Evolutionary conservation across 2,113 vertebrate genomes (phyloP), one percentile per base, ranked within the genome.

Genomic region (Ornithorhynchus anatinus): DNA sequence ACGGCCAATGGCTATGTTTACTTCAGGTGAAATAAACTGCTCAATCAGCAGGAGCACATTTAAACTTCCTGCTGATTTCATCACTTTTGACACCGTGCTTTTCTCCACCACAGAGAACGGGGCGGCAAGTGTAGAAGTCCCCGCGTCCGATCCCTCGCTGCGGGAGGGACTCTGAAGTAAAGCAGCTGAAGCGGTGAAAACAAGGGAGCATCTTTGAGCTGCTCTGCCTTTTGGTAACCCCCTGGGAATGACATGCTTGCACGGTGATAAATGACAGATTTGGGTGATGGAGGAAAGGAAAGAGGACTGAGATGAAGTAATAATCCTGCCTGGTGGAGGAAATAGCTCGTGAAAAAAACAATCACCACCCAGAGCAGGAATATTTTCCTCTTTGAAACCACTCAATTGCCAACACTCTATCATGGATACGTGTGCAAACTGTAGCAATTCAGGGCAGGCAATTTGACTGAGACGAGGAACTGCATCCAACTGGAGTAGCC

Each of bases 1-100:
- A n/a, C n/a, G 59, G 45, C 75, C 61, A 58, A 59, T 65, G 57
- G 72, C 72, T 68, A 61, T 65, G 62, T 74, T 68, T 61, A 68
- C 72, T 75, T 61, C 64, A 68, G 64, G 72, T 75, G 64, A 75
- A 75, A 65, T 53, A 32, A 67, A 50, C 17, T 38, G 23, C 51
- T 73, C 75, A 23, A 65, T 29, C 14, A 31, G 44, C 47, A 50
- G 54, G 27, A 67, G 36, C 61, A 12, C 19, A 65, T 45, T 38
- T 42, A 50, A 8, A 19, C 40, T 44, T 74, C 33, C 53, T 45
- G 32, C 61, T 59, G 72, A 36, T 66, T 74, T 74, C 71, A 74
- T 74, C 71, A 52, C 71, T 66, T 32, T 15, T 74, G 48, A 67
- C 68, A 59, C 36, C 61, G 59, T 52, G 51, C 53, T 62, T n/a